Evolutionary conservation across 2,113 vertebrate genomes (phyloP), one percentile per base, ranked within the genome.

Genomic region (Hipposideros armiger): DNA sequence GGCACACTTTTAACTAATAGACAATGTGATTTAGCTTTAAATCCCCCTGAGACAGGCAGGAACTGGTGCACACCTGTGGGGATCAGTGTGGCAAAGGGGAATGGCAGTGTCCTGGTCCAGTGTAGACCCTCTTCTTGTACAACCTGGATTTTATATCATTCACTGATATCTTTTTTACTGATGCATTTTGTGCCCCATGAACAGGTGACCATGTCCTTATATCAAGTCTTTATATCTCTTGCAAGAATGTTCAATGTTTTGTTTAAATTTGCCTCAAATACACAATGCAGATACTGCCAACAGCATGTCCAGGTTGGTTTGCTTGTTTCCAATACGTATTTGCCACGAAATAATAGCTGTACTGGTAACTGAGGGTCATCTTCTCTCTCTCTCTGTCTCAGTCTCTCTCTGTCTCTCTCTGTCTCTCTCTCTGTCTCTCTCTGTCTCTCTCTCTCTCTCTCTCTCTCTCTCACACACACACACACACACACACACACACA

Each of bases 111-210:
- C 4, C 16, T 86, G 8, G 9, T 32, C 7, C 2, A 17, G 11
- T 4, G 19, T 2, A 87, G 30, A 88, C 2, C 8, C 22, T 56
- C 52, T 62, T 52, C 30, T 70, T 54, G 40, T 8, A 20, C 11
- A 14, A 5, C 24, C 24, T 67, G n/a, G 6, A 52, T 58, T 69
- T 83, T 54, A 1, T 64, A 2, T 76, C 26, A 28, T 30, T 58
- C 6, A 8, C 26, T 67, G 13, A 54, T 52, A 3, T 3, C 5
- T 45, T 66, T 56, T 42, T 32, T 30, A 16, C 73, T 36, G 20
- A 60, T 9, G 19, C 0, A 0, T 81, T 85, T 50, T 64, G 7
- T n/a, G 50, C 10, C 40, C 2, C 5, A 7, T 54, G 5, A 13
- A 52, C 20, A 45, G 45, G 16, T 11, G 13, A 5, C 80, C n/a